Evolutionary conservation across 2,113 vertebrate genomes (phyloP).

Genomic region (Toxotes jaculatrix): DNA sequence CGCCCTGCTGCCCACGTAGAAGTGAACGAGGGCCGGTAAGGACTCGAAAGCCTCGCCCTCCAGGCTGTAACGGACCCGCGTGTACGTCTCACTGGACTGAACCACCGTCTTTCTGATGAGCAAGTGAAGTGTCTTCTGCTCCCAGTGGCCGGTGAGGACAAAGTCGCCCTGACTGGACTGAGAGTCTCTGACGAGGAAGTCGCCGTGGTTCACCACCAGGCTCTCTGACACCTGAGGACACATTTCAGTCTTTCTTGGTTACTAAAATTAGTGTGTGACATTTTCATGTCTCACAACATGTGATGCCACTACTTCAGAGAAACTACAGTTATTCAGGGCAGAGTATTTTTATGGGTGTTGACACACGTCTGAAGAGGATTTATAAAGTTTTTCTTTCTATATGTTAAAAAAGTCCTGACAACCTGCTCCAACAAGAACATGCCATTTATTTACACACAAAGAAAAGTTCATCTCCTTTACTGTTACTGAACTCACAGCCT

Average conservation of each 20-base stretch:
- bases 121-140: conserved; percentile 90
- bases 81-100: conserved; percentile 83
- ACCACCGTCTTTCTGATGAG: conserved; percentile 89
- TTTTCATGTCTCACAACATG: not conserved
- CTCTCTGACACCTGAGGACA: conserved; percentile 89
- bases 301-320: too few species aligned
- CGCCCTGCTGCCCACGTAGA: conserved; percentile 88
- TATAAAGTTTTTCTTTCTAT: too few species aligned
- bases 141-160: conserved; percentile 91
- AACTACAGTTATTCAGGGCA: too few species aligned
- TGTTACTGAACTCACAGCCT: too few species aligned
- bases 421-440: too few species aligned
- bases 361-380: too few species aligned
- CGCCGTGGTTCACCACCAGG: conserved; percentile 88
- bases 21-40: conserved; percentile 89
- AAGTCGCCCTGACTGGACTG: conserved; percentile 90
- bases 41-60: conserved; percentile 92
- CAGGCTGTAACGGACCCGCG: conserved; percentile 87
- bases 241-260: not conserved
- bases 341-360: too few species aligned
- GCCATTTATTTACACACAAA: too few species aligned
- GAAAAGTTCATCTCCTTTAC: too few species aligned
- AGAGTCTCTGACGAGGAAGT: conserved; percentile 94
- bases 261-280: not conserved
- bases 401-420: too few species aligned